Base-by-base conservation (phyloP, 1,140 invertebrate species). In the Dendrolimus punctatus region DNA sequence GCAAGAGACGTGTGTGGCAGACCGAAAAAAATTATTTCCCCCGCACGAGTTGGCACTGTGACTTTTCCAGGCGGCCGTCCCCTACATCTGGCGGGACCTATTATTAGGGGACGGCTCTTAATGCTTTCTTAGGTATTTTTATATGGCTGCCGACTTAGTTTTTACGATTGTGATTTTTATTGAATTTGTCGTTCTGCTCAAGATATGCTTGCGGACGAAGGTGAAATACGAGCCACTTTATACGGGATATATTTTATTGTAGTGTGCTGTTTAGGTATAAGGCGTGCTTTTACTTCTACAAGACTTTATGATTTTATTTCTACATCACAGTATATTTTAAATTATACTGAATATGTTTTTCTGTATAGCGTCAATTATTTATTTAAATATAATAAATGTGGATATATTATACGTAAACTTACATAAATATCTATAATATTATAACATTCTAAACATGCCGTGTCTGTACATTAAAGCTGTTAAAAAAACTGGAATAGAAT, bases 11-110 rank as follows among this genome's bases (percentile, higher is more conserved):
- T 76, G 83, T 86, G 78, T 77, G 83, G 76, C 65, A 81, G 83
- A 86, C 83, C 83, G 83, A 85, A 84, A 86, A 85, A 86, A 86
- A 83, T 84, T 76, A 86, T 84, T 85, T 80, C 74, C 68, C 53
- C 71, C 80, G 82, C 75, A 84, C 73, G 75, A 81, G 71, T 78
- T 74, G 68, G 70, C 71, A 73, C 70, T 74, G 72, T 80, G 82
- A 84, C 79, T 84, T 83, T 83, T 82, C 79, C 76, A 79, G 73
- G 62, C 76, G 71, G 74, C 75, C 79, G 79, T 82, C 80, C 75
- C 76, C 71, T 80, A 74, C 80, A 84, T 83, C 78, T 83, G 80
- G 83, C 78, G 78, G 74, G 70, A 69, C 80, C 73, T 81, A 81
- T 85, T 86, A 85, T 83, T 80, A 76, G 79, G 82, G 80, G 78